A percentile compares a stretch with the other conserved stretches of the same genome.
Evolutionary conservation across 2,797 vertebrate species (phyloP).

Genomic region (Orestias chungarensis): DNA sequence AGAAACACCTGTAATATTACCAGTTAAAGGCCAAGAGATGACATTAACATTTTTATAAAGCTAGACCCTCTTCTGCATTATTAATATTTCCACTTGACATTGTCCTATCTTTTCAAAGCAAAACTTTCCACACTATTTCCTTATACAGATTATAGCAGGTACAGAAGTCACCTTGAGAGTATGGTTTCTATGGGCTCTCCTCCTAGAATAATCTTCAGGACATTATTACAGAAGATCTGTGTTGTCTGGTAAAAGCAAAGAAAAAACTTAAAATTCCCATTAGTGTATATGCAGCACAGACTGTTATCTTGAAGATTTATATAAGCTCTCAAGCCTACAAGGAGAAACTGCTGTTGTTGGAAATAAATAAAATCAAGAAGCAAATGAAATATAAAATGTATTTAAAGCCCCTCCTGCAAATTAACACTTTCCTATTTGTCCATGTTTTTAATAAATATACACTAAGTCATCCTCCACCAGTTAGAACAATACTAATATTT

Average conservation of each 20-base stretch:
- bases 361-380: background rate
- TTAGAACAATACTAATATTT: background rate
- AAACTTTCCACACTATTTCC: background rate
- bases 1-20: constrained; percentile 15
- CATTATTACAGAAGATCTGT: constrained; percentile 4
- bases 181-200: background rate
- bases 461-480: background rate
- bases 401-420: background rate
- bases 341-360: background rate
- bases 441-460: background rate
- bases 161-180: constrained; percentile 22
- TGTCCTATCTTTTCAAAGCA: constrained; percentile 13
- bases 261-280: background rate
- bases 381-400: background rate
- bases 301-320: constrained; percentile 13
- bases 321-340: constrained; percentile 3
- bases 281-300: constrained; percentile 3
- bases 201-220: constrained; percentile 1
- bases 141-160: constrained; percentile 3
- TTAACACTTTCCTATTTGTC: background rate
- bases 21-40: constrained; percentile 22
- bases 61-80: background rate
- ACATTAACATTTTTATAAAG: constrained; percentile 24
- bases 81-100: constrained; percentile 25
- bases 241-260: constrained; percentile 7